Conservation (phyloP, 2,113 vertebrate genomes). For the Amphiprion percula region DNA sequence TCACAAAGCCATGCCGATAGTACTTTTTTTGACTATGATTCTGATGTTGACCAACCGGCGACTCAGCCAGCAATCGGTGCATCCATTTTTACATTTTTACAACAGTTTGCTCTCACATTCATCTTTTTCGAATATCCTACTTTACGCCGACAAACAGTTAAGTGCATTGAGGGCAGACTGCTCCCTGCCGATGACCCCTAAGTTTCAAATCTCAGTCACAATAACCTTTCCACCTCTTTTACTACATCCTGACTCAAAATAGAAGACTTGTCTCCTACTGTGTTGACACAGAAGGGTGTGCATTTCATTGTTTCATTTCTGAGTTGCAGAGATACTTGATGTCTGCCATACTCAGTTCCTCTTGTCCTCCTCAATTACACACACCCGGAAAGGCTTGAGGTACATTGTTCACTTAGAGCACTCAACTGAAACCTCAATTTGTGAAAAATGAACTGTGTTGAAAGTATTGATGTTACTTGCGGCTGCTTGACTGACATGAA, state of each 20-base stretch:
- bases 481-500: constrained; percentile 26
- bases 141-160: neutral
- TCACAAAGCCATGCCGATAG: neutral
- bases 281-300: constrained; percentile 56
- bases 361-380: constrained; percentile 72
- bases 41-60: neutral
- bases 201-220: constrained; percentile 62
- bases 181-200: constrained; percentile 19
- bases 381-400: constrained; percentile 49
- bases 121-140: neutral
- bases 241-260: constrained; percentile 60
- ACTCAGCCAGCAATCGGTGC: neutral
- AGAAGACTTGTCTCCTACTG: constrained; percentile 51
- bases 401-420: constrained; percentile 29
- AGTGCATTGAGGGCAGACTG: neutral
- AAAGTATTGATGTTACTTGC: constrained; percentile 32
- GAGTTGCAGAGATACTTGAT: constrained; percentile 62
- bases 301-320: constrained; percentile 61
- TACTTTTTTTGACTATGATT: neutral
- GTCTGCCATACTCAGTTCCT: constrained; percentile 50
- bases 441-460: constrained; percentile 44
- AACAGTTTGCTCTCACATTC: too few species aligned
- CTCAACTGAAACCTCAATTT: constrained; percentile 44
- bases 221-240: constrained; percentile 57
- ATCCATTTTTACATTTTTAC: neutral